Percentiles rank a stretch among this genome's conserved stretches.
Evolutionary conservation across 2,113 vertebrate species (phyloP).

Genomic region (Piprites chloris): DNA sequence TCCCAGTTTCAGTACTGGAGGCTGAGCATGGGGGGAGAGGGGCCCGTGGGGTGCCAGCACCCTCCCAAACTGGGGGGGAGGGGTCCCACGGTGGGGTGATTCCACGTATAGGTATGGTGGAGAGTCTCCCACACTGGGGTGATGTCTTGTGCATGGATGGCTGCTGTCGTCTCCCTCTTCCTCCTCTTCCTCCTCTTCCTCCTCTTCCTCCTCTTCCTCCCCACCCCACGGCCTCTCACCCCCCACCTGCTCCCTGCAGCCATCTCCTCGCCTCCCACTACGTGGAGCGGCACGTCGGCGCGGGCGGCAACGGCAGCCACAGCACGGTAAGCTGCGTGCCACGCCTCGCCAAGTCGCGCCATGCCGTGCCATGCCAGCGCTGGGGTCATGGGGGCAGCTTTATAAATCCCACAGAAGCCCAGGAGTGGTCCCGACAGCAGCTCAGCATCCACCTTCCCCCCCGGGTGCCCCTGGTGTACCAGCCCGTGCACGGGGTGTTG

Average conservation of each 20-base stretch:
- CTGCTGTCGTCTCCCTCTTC: neutral
- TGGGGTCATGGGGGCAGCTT: too few species aligned
- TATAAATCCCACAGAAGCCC: too few species aligned
- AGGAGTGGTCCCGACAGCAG: too few species aligned
- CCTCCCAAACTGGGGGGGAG: neutral
- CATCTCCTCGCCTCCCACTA: slow-evolving; percentile 89
- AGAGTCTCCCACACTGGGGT: rapidly evolving
- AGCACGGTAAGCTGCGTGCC: slow-evolving; percentile 73
- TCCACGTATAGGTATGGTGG: rapidly evolving
- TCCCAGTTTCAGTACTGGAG: neutral
- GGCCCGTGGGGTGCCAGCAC: neutral
- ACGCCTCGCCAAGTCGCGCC: rapidly evolving
- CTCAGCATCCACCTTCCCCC: neutral
- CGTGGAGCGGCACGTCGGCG: slow-evolving; percentile 82
- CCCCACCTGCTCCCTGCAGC: slow-evolving; percentile 63
- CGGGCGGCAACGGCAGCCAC: slow-evolving; percentile 73
- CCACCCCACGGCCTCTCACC: neutral
- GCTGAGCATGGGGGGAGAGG: neutral
- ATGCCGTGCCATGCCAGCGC: neutral
- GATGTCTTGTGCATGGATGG: neutral
- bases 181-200: neutral
- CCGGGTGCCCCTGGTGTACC: neutral
- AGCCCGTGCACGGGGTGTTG: neutral
- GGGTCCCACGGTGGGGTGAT: rapidly evolving
- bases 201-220: neutral